Evolutionary conservation across 2,888 invertebrate species (phyloP).

Genomic region (Hirudinaria manillensis): DNA sequence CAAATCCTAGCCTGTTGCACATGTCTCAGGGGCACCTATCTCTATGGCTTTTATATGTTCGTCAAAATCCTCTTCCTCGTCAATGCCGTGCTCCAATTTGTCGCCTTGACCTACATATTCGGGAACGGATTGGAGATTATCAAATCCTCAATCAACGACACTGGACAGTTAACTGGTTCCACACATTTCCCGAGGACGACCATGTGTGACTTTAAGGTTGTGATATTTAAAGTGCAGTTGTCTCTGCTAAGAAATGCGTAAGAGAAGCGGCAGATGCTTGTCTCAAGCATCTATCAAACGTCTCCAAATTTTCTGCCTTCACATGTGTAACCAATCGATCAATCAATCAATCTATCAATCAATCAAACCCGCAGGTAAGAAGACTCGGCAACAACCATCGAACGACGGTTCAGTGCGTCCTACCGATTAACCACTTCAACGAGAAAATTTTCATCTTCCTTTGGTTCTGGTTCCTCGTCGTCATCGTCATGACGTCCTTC

Average conservation of each 20-base stretch:
- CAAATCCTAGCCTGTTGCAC: slow-evolving; percentile 14
- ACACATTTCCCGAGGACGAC: slow-evolving; percentile 31
- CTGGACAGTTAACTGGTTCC: background rate
- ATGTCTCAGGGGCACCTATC: slow-evolving; percentile 27
- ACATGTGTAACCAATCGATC: background rate
- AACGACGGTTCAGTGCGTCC: slow-evolving; percentile 33
- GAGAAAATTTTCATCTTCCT: slow-evolving; percentile 33
- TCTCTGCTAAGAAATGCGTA: too few relatives aligned
- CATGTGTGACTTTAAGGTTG: slow-evolving; percentile 33
- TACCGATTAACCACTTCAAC: slow-evolving; percentile 34
- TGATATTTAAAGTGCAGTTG: too few relatives aligned
- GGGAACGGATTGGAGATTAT: slow-evolving; percentile 29
- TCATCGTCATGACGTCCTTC: slow-evolving; percentile 12
- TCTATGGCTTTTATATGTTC: slow-evolving; percentile 29
- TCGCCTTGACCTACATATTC: slow-evolving; percentile 27
- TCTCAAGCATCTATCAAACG: background rate
- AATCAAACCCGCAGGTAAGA: slow-evolving; percentile 14
- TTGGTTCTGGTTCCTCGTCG: slow-evolving; percentile 33
- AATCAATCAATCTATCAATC: slow-evolving; percentile 17
- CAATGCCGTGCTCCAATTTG: slow-evolving; percentile 31
- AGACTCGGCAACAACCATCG: slow-evolving; percentile 29
- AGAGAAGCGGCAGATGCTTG: too few relatives aligned
- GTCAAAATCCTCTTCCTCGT: slow-evolving; percentile 33
- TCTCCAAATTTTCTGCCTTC: background rate
- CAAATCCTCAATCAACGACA: slow-evolving; percentile 1